phyloP scores from a whole-genome alignment of 2,797 vertebrate genomes.

The Micrastur ruficollis region DNA sequence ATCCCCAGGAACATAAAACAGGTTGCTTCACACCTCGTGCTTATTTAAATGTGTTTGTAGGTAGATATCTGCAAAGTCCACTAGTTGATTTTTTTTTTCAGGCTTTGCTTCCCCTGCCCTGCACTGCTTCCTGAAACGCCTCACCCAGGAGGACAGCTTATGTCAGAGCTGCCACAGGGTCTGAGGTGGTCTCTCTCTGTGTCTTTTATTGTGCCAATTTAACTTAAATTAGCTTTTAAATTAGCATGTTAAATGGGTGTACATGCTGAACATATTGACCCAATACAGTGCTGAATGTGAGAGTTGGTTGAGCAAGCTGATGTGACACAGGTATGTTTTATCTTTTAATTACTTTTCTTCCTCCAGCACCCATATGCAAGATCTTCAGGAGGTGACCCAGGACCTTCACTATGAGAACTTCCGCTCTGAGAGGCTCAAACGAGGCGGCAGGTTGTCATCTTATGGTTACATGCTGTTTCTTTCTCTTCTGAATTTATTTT shows the following conservation, averaged over 20 bases:
- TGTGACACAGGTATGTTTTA: background rate
- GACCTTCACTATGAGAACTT: conserved; percentile 99
- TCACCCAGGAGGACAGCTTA: background rate
- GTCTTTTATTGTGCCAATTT: background rate
- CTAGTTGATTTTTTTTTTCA: background rate
- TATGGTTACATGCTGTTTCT: conserved; percentile 75
- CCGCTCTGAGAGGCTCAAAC: conserved; percentile 96
- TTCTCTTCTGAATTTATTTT: conserved; percentile 77
- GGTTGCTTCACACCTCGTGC: background rate
- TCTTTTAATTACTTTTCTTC: background rate
- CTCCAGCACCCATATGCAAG: conserved; percentile 96
- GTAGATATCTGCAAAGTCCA: background rate
- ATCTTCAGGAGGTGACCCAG: conserved; percentile 98
- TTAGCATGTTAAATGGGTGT: background rate
- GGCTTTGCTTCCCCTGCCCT: background rate
- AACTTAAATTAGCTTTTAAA: background rate
- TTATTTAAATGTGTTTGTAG: background rate
- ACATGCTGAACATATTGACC: background rate
- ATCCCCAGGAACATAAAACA: accelerated
- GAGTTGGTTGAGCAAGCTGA: background rate
- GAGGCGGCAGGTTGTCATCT: conserved; percentile 90
- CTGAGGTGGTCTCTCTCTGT: background rate
- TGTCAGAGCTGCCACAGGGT: background rate
- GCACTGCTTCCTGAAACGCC: background rate
- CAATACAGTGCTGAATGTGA: background rate